phyloP scores from a whole-genome alignment of 2,888 invertebrate species.

The Pollenia griseotomentosa region DNA sequence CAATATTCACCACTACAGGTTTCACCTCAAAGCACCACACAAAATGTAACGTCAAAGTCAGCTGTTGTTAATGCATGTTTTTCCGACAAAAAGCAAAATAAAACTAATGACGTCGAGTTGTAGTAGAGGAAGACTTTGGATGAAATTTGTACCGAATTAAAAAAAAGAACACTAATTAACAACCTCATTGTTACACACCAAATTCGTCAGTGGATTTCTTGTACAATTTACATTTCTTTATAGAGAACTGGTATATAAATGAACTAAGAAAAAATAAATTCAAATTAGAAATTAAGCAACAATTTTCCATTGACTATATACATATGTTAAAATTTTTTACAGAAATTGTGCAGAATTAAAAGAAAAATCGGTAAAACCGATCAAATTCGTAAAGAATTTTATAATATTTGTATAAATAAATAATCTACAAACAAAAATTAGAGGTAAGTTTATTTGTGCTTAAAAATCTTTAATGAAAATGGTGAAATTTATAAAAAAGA shows the following conservation, averaged over 20 bases:
- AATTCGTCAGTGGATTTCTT: conserved; percentile 40
- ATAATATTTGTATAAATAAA: neutral
- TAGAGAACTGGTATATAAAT: conserved; percentile 39
- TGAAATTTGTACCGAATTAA: neutral
- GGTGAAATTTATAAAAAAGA: conserved; percentile 1
- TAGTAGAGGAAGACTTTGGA: neutral
- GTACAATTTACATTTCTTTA: conserved; percentile 40
- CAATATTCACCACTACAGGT: neutral
- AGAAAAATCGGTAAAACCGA: neutral
- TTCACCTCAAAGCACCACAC: neutral
- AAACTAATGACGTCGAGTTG: conserved; percentile 38
- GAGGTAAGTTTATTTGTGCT: conserved; percentile 40
- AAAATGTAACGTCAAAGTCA: conserved; percentile 31
- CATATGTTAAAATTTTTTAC: conserved; percentile 11
- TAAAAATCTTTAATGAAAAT: conserved; percentile 36
- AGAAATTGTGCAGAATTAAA: conserved; percentile 15
- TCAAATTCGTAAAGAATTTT: conserved; percentile 1
- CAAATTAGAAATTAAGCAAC: conserved; percentile 64
- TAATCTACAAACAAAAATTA: neutral
- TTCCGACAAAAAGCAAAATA: conserved; percentile 15
- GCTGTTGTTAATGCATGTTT: neutral
- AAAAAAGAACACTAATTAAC: conserved; percentile 38
- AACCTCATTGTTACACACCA: conserved; percentile 25
- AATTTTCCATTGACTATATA: conserved; percentile 34
- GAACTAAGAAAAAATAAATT: conserved; percentile 25